A percentile compares a stretch with the other conserved stretches of the same genome.
These are phyloP conservation scores for Ophiothrix spiculata DNA, from an alignment of 35 echinoderm and acorn worm species.

Conservation along the genomic window DNA sequence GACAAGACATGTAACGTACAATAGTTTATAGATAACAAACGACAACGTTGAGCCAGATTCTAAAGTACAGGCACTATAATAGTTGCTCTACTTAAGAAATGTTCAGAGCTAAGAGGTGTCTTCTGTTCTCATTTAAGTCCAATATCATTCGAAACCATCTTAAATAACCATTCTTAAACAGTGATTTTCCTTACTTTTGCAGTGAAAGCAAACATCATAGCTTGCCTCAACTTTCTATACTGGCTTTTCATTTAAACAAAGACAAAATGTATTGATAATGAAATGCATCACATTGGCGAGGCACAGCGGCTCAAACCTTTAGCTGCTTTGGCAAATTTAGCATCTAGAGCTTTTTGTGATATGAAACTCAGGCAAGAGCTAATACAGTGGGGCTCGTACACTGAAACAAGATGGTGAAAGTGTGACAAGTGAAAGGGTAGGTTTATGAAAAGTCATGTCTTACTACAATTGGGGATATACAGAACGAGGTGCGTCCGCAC, in stretches of 20 bases:
- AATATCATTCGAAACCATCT: no score
- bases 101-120: no score
- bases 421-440: not conserved
- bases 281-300: not conserved
- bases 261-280: not conserved
- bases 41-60: no score
- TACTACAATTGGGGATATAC: constrained; percentile 7
- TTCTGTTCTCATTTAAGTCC: no score
- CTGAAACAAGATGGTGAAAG: not conserved
- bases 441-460: not conserved
- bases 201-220: no score
- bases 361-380: not conserved
- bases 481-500: not conserved
- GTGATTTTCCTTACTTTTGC: no score
- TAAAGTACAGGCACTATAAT: no score
- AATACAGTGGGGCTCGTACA: not conserved
- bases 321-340: not conserved
- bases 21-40: no score
- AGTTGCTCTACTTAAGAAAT: no score
- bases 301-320: not conserved
- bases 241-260: constrained; percentile 1
- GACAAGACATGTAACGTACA: no score
- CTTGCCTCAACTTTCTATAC: not conserved
- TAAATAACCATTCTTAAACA: no score
- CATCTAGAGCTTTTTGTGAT: not conserved